A percentile compares a stretch with the other conserved stretches of the same genome.
phyloP scores from a whole-genome alignment of 2,113 vertebrate genomes.

The Mirza zaza region DNA sequence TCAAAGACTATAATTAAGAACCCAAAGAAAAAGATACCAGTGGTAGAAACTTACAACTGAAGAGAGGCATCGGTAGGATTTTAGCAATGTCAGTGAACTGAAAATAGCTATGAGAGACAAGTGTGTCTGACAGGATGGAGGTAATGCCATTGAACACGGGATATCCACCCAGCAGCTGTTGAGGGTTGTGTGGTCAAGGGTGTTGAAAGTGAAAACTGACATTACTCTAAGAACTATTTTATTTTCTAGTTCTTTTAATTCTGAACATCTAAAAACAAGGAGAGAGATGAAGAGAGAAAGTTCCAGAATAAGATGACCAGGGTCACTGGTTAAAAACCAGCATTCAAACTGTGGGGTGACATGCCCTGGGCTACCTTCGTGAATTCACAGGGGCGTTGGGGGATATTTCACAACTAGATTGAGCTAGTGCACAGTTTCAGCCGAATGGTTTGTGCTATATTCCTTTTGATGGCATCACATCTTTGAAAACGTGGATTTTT shows the following conservation, averaged over 20 bases:
- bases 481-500: background rate
- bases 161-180: background rate
- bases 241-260: background rate
- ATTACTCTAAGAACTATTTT: background rate
- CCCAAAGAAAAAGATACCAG: background rate
- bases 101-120: background rate
- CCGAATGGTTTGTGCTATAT: background rate
- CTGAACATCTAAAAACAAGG: background rate
- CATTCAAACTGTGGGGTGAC: background rate
- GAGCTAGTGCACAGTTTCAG: background rate
- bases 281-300: background rate
- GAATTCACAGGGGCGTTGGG: background rate
- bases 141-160: background rate
- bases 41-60: background rate
- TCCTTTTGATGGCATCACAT: background rate
- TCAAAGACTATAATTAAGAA: background rate
- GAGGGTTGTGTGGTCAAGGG: background rate
- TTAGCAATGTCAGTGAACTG: background rate
- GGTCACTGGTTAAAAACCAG: background rate
- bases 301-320: background rate
- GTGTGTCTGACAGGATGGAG: background rate
- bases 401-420: background rate
- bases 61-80: background rate
- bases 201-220: background rate
- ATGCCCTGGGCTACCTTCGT: rapidly evolving